These are phyloP conservation scores for Oscheius sp. DNA, from an alignment of 2,888 invertebrate species.

Conservation along the genomic window DNA sequence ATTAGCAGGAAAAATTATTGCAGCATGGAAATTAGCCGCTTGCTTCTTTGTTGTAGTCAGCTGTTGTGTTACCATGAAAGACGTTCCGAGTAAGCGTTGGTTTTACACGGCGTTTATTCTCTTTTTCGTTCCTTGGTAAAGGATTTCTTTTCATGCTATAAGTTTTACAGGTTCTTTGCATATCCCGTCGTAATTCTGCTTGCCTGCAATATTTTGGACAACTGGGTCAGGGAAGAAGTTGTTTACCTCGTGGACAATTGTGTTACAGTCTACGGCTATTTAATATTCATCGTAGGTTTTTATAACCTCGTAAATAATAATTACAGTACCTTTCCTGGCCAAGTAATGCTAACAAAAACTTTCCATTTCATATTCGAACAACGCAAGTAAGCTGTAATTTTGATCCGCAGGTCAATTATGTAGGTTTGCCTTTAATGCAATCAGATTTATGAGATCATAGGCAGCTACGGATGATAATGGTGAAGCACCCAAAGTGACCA, in stretches of 20 bases:
- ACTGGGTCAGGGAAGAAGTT: slow-evolving; percentile 84
- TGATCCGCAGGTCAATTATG: slow-evolving; percentile 51
- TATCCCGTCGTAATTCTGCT: slow-evolving; percentile 84
- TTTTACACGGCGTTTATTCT: slow-evolving; percentile 88
- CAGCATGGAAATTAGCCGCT: slow-evolving; percentile 76
- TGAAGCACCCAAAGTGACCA: slow-evolving; percentile 5
- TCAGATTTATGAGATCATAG: background rate
- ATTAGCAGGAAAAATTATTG: slow-evolving; percentile 82
- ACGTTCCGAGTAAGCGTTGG: slow-evolving; percentile 85
- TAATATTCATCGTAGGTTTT: slow-evolving; percentile 80
- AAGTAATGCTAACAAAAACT: slow-evolving; percentile 86
- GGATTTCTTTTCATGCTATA: background rate
- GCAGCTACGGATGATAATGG: slow-evolving; percentile 23
- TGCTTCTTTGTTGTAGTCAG: slow-evolving; percentile 85
- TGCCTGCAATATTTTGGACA: slow-evolving; percentile 84
- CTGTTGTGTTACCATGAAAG: slow-evolving; percentile 83
- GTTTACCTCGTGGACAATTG: slow-evolving; percentile 81
- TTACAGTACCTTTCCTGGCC: slow-evolving; percentile 85
- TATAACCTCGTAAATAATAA: slow-evolving; percentile 6
- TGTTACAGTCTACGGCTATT: slow-evolving; percentile 81
- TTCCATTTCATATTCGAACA: slow-evolving; percentile 89
- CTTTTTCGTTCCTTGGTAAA: slow-evolving; percentile 85
- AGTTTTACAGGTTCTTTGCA: slow-evolving; percentile 81
- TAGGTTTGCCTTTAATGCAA: slow-evolving; percentile 21
- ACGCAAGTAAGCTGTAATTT: slow-evolving; percentile 78